Evolutionary conservation across 1,140 invertebrate species (phyloP), one percentile per base, ranked within the genome.

Genomic region (Lanistes nyassanus): DNA sequence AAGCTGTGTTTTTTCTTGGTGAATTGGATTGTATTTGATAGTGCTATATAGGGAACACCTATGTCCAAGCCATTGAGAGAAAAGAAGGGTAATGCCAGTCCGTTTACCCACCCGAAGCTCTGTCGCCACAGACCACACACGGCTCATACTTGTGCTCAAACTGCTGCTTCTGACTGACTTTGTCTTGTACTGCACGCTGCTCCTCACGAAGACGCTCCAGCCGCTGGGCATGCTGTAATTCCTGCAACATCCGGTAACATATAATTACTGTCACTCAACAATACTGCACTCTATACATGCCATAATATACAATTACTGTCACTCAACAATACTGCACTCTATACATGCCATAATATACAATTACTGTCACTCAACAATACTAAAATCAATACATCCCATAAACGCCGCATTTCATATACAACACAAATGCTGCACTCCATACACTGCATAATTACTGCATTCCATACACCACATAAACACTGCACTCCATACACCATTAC

Each of bases 91-190:
- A 47, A 47, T 13, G 2, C 42, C 42, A 47, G 42, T 13, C 42
- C 19, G 42, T 11, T 34, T 7, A 53, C 62, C 42, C 60, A 86
- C 84, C 76, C 75, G 80, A 82, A 42, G 80, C 80, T 66, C 96
- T 91, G 88, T 98, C 97, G 0, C 96, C 96, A 89, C 97, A 98
- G 3, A 98, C 96, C 60, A 98, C 94, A 88, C 97, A 98, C 37
- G 96, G 91, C 87, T 98, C 96, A 78, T 96, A 88, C 70, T 87
- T 86, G 60, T 85, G 76, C 39, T 86, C 84, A 82, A 85, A 84
- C 53, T 82, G 80, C 39, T 82, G 79, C 66, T 86, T 86, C 73
- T 84, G 81, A 7, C 78, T 84, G 36, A 81, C 69, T 47, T 85
- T 86, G 51, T 85, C 83, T 68, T 83, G 78, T 5, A 83, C 81